These are phyloP conservation scores for Exaiptasia diaphana DNA, from an alignment of 64 coral and sea anemone genomes.

Conservation along the genomic window DNA sequence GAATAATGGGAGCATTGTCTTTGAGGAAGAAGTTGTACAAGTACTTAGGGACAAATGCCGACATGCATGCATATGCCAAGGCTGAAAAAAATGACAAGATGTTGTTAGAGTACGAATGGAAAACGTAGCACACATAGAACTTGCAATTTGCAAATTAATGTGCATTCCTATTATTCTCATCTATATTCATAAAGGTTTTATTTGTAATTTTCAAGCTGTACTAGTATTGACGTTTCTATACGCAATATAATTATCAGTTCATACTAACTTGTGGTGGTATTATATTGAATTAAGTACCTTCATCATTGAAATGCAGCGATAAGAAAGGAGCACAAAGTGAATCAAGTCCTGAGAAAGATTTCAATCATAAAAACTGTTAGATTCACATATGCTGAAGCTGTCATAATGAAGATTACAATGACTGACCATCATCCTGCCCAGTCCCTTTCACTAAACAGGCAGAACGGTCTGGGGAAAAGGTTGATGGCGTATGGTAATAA, in stretches of 20 bases:
- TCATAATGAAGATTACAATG: no score
- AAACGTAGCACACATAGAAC: not conserved
- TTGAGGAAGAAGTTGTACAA: slow-evolving; percentile 92
- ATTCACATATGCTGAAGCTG: no score
- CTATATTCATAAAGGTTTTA: no score
- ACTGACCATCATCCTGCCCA: no score
- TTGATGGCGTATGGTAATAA: no score
- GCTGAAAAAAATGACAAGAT: slow-evolving; percentile 41
- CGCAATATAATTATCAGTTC: no score
- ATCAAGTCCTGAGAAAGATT: slow-evolving; percentile 63
- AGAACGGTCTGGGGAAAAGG: no score
- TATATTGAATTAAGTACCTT: slow-evolving; percentile 44
- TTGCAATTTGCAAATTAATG: no score
- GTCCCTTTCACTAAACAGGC: not conserved
- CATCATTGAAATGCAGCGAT: slow-evolving; percentile 89
- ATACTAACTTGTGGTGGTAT: not conserved
- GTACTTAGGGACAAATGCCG: slow-evolving; percentile 92
- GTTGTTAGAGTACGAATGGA: not conserved
- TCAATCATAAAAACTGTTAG: not conserved
- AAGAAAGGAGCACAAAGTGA: slow-evolving; percentile 95
- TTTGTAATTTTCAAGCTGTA: no score
- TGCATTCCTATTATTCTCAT: no score
- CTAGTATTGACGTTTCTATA: no score
- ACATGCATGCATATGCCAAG: slow-evolving; percentile 72
- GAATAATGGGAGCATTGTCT: slow-evolving; percentile 93